Conservation (phyloP, 2,113 vertebrate genomes). For the Leptosomus discolor region DNA sequence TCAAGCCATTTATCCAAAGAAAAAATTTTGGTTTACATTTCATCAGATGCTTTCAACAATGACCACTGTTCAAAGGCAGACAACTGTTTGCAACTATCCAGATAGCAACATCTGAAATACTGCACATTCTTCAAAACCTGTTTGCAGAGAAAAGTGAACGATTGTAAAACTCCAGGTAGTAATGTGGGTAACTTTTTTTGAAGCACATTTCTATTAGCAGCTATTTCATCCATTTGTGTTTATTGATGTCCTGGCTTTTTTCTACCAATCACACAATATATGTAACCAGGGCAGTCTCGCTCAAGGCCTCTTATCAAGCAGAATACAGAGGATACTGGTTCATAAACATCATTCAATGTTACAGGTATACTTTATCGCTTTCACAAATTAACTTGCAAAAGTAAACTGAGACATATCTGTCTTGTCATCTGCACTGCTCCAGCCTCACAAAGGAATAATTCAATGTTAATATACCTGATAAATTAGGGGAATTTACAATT, state of each 20-base stretch:
- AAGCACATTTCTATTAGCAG: neutral
- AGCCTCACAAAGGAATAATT: neutral
- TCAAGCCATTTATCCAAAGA: neutral
- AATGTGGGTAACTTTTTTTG: neutral
- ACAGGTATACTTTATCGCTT: neutral
- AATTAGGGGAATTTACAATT: neutral
- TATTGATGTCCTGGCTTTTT: neutral
- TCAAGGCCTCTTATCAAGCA: neutral
- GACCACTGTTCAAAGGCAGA: neutral
- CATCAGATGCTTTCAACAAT: neutral
- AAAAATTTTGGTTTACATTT: slow-evolving; percentile 20
- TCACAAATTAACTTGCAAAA: neutral
- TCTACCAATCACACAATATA: neutral
- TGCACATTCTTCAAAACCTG: neutral
- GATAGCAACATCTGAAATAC: neutral
- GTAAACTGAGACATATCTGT: neutral
- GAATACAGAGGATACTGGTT: neutral
- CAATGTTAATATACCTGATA: rapidly evolving
- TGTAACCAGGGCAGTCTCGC: neutral
- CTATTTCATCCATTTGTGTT: neutral
- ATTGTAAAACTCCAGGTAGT: neutral
- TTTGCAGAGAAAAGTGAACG: neutral
- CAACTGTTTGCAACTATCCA: neutral
- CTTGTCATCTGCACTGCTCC: neutral
- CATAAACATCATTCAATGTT: neutral